Base-by-base conservation (phyloP, 2,113 vertebrate genomes). In the Otocyon megalotis region DNA sequence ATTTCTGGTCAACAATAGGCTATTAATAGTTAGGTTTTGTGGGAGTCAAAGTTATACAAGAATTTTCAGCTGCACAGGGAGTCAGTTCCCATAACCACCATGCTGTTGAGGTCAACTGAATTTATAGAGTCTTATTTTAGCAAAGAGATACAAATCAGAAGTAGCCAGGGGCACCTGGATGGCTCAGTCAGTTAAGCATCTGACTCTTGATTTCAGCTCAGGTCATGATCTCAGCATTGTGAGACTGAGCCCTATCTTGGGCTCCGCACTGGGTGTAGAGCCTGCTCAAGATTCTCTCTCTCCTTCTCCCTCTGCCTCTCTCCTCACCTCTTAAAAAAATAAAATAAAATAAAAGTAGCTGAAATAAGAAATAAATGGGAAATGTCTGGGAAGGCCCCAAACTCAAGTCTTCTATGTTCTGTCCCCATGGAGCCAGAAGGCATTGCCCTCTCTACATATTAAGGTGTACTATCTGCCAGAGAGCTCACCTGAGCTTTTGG, bases 111-210 rank as follows among this genome's bases (percentile, higher is more conserved):
- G 26, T 63, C 53, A 81, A 81, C 10, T 48, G 6, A 26, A 77
- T 16, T 86, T 90, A 87, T 2, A 12, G 3, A 35, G 11, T 72
- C 91, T 92, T 94, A 50, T 94, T 71, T 63, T 8, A 72, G 30
- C 84, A 65, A 91, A 93, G 71, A 11, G 15, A 63, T 69, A 72
- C 32, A 90, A 63, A 48, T 76, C 37, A 67, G 72, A 88, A 85
- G 6, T 50, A 76, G 58, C 32, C 32, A n/a, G 17, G 67, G 32
- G 8, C 9, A 14, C 17, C 32, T 20, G 32, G 8, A 8, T 69
- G 67, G 9, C 32, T 20, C 32, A n/a, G 32, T 30, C 28, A 65
- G 28, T 35, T 69, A n/a, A 69, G 32, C 30, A n/a, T n/a, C 65
- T n/a, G 65, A n/a, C 65, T 32, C 65, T 69, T 35, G 67, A 69